Evolutionary conservation across 2,113 vertebrate species (phyloP).

Genomic region (Aramus guarauna): DNA sequence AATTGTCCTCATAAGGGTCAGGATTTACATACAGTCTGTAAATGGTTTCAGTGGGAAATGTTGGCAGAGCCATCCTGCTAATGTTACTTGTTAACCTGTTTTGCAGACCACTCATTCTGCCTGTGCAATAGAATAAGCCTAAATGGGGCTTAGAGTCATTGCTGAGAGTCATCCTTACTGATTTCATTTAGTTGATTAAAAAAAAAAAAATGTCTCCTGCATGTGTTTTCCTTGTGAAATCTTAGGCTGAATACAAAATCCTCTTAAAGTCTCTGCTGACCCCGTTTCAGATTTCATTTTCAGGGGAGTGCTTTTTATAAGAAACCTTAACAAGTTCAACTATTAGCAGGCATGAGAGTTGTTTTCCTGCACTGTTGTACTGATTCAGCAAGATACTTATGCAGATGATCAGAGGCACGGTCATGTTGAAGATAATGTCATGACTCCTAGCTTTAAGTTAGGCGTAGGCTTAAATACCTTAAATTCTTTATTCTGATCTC

Average conservation of each 20-base stretch:
- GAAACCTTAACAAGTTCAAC: neutral
- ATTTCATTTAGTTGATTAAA: neutral
- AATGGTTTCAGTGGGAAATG: neutral
- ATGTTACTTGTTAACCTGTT: neutral
- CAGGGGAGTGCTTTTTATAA: neutral
- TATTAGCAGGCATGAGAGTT: neutral
- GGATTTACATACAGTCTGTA: neutral
- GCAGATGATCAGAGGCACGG: neutral
- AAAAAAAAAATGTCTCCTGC: neutral
- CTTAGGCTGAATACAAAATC: neutral
- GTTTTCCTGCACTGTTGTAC: neutral
- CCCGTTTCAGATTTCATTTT: neutral
- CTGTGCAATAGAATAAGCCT: neutral
- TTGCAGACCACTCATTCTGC: neutral
- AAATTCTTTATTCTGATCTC: neutral
- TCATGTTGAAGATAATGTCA: neutral
- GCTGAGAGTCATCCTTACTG: neutral
- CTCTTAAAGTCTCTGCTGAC: neutral
- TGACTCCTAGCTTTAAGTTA: neutral
- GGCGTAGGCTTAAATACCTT: neutral
- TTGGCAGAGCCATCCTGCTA: neutral
- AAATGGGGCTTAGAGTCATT: neutral
- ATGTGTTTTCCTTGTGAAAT: neutral
- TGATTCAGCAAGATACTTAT: neutral
- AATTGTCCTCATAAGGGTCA: neutral